These are phyloP conservation scores for Erannis defoliaria DNA, from an alignment of 2,888 invertebrate genomes.

Conservation along the genomic window DNA sequence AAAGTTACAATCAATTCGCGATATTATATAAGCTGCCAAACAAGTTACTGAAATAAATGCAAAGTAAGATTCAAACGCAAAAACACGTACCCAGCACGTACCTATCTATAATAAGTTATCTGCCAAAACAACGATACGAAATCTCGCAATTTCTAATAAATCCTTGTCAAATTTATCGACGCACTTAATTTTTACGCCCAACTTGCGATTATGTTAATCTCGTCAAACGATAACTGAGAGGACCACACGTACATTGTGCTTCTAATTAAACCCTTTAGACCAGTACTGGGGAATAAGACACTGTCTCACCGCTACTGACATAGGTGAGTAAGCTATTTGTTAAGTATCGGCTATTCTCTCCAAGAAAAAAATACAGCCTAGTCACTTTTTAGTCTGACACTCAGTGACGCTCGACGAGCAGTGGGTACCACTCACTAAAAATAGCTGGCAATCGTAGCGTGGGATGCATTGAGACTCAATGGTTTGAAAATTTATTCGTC, in stretches of 20 bases:
- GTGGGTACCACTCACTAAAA: not conserved
- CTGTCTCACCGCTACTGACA: not conserved
- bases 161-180: constrained; percentile 32
- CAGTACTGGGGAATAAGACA: not conserved
- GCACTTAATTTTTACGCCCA: constrained; percentile 37
- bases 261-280: constrained; percentile 52
- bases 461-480: too few relatives aligned
- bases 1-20: too few relatives aligned
- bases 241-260: constrained; percentile 71
- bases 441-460: too few relatives aligned
- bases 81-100: not conserved
- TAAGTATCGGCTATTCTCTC: not conserved
- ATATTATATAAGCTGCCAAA: too few relatives aligned
- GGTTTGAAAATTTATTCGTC: too few relatives aligned
- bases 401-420: not conserved
- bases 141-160: constrained; percentile 29
- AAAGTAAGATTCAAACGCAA: not conserved
- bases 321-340: not conserved
- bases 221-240: constrained; percentile 45
- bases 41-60: not conserved
- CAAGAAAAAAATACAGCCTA: too few relatives aligned
- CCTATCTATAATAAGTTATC: too few relatives aligned
- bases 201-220: constrained; percentile 35
- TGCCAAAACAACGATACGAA: constrained; percentile 15
- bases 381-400: too few relatives aligned